phyloP scores from a whole-genome alignment of 2,797 vertebrate species.

The Parauchenoglanis punctatus region DNA sequence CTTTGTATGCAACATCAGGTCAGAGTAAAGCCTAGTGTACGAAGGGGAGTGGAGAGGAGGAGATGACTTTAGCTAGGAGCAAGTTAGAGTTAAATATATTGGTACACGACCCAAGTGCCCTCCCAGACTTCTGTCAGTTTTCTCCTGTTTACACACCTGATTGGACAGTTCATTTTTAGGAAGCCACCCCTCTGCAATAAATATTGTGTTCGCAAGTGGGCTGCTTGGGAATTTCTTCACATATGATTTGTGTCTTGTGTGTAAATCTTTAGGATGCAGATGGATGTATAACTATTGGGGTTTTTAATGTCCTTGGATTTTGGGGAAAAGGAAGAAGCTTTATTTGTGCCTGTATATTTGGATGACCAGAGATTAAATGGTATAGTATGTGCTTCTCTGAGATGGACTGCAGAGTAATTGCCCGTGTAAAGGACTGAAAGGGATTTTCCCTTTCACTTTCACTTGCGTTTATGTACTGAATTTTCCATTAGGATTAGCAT shows the following conservation, averaged over 20 bases:
- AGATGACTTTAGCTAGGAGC: not conserved
- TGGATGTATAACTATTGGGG: slow-evolving; percentile 12
- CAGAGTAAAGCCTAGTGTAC: not conserved
- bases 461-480: not conserved
- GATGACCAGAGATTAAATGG: not conserved
- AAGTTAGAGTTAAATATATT: slow-evolving; percentile 44
- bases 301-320: slow-evolving; percentile 18
- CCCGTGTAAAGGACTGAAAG: not conserved
- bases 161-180: slow-evolving; percentile 52
- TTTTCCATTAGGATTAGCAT: not conserved
- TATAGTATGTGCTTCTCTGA: not conserved
- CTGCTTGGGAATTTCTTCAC: slow-evolving; percentile 11
- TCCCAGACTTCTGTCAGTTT: slow-evolving; percentile 41
- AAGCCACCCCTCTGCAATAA: slow-evolving; percentile 55
- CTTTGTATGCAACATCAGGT: not conserved
- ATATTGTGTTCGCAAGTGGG: slow-evolving; percentile 37
- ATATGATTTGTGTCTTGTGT: not conserved
- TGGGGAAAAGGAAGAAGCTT: not conserved
- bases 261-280: not conserved
- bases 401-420: not conserved
- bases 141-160: slow-evolving; percentile 43
- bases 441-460: not conserved
- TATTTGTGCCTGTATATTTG: slow-evolving; percentile 7
- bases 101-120: slow-evolving; percentile 36
- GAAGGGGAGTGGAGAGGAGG: slow-evolving; percentile 2